These are phyloP conservation scores for Archips xylosteana DNA, from an alignment of 2,888 invertebrate species.

Conservation along the genomic window DNA sequence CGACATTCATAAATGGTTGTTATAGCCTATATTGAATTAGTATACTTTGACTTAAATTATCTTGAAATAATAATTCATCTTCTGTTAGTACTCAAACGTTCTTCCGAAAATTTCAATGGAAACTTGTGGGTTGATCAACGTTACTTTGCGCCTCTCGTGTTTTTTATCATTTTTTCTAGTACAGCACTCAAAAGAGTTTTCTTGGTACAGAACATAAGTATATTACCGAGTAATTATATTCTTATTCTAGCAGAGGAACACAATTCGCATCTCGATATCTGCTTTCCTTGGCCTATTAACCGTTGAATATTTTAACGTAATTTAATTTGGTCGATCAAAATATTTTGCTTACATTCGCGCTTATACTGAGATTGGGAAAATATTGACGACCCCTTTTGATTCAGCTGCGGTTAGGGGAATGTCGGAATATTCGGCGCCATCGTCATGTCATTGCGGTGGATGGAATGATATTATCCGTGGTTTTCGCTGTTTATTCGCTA, in stretches of 20 bases:
- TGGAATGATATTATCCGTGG: constrained; percentile 28
- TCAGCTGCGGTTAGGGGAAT: constrained; percentile 26
- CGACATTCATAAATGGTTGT: too few relatives aligned
- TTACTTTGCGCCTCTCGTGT: too few relatives aligned
- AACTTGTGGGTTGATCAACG: too few relatives aligned
- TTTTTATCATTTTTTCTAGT: too few relatives aligned
- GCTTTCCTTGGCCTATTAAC: background rate
- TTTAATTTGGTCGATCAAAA: background rate
- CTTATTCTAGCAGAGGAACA: background rate
- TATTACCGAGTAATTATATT: too few relatives aligned
- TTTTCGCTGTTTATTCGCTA: constrained; percentile 10
- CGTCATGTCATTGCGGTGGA: constrained; percentile 17
- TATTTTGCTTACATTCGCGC: constrained; percentile 17
- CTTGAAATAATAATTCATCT: too few relatives aligned
- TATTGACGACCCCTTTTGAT: constrained; percentile 27
- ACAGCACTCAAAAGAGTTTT: too few relatives aligned
- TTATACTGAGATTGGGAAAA: constrained; percentile 22
- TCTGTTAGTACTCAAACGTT: too few relatives aligned
- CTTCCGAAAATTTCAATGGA: too few relatives aligned
- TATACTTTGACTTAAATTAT: too few relatives aligned
- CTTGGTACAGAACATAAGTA: too few relatives aligned
- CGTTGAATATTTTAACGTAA: background rate
- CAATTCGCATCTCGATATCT: background rate
- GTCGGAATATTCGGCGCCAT: constrained; percentile 4
- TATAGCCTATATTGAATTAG: too few relatives aligned